phyloP scores from a whole-genome alignment of 2,888 invertebrate species.

The Coleophora flavipennella region DNA sequence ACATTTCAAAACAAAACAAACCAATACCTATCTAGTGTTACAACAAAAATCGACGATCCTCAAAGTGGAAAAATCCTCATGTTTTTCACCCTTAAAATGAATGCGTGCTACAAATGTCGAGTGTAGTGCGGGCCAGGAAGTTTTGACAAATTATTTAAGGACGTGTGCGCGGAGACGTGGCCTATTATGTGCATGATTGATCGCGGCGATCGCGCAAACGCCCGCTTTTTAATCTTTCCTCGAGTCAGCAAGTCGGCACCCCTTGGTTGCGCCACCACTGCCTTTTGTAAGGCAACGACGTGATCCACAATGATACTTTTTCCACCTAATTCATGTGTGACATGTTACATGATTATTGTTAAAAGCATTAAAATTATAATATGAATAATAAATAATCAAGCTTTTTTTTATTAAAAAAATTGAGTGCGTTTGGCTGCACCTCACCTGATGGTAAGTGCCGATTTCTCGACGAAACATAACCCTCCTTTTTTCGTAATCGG shows the following conservation, averaged over 20 bases:
- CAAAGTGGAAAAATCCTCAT: slow-evolving; percentile 23
- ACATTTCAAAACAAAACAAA: too few relatives aligned
- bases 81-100: too few relatives aligned
- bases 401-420: too few relatives aligned
- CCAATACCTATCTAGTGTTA: too few relatives aligned
- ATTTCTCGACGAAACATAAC: too few relatives aligned
- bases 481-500: too few relatives aligned
- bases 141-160: slow-evolving; percentile 71
- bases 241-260: slow-evolving; percentile 24
- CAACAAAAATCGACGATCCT: slow-evolving; percentile 37
- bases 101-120: too few relatives aligned
- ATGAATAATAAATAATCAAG: too few relatives aligned
- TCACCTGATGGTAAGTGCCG: too few relatives aligned
- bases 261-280: slow-evolving; percentile 24
- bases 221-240: slow-evolving; percentile 45
- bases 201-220: slow-evolving; percentile 53
- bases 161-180: slow-evolving; percentile 63
- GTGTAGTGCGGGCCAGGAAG: slow-evolving; percentile 26
- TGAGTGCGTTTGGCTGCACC: too few relatives aligned
- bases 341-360: too few relatives aligned
- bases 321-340: neutral
- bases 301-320: slow-evolving; percentile 11
- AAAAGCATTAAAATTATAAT: too few relatives aligned
- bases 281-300: slow-evolving; percentile 1
- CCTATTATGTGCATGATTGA: slow-evolving; percentile 64